Evolutionary conservation across 2,113 vertebrate species (phyloP).

Genomic region (Morone saxatilis): DNA sequence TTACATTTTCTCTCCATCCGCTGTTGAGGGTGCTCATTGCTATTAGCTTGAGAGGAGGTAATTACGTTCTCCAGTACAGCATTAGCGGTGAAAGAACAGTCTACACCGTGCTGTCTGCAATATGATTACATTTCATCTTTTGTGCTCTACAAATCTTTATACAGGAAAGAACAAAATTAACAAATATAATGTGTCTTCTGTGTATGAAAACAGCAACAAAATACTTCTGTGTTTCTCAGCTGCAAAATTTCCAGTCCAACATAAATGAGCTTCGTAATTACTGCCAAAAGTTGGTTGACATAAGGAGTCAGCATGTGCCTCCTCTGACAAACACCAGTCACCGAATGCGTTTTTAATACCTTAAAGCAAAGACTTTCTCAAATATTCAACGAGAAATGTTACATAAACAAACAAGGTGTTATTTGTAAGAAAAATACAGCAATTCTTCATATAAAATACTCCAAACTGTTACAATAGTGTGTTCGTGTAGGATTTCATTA

Average conservation of each 20-base stretch:
- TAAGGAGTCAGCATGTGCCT: neutral
- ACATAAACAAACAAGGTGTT: too few relatives aligned
- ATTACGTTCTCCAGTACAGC: constrained; percentile 47
- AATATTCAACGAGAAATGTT: too few relatives aligned
- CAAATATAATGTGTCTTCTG: neutral
- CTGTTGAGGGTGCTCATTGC: constrained; percentile 31
- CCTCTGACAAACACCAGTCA: neutral
- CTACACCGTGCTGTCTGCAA: neutral
- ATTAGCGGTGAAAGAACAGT: constrained; percentile 12
- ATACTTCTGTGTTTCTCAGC: neutral
- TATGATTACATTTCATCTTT: constrained; percentile 7
- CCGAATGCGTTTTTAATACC: neutral
- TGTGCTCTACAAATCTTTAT: neutral
- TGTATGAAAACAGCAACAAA: neutral
- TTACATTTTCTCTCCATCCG: constrained; percentile 31
- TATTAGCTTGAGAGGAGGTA: constrained; percentile 48
- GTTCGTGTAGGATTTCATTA: too few relatives aligned
- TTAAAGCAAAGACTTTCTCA: neutral
- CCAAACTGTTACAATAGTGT: neutral
- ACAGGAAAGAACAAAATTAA: neutral
- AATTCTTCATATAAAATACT: neutral
- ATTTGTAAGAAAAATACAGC: neutral
- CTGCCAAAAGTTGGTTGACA: neutral
- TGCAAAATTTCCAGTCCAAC: neutral
- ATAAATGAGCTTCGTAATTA: neutral